These are phyloP conservation scores for Phoeniculus purpureus DNA, from an alignment of 2,797 vertebrate genomes.

Conservation along the genomic window DNA sequence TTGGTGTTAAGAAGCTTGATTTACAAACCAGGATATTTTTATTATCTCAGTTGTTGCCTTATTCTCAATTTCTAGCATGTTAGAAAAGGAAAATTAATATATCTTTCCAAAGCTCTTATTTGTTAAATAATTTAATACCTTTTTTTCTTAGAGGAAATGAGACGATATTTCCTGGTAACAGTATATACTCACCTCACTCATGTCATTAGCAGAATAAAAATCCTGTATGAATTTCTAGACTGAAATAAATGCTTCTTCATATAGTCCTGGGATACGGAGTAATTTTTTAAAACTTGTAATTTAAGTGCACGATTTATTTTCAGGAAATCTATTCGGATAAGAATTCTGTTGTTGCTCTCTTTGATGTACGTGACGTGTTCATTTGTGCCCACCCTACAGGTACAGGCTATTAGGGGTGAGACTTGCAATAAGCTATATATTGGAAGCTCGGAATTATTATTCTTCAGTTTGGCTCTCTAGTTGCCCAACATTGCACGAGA, in stretches of 20 bases:
- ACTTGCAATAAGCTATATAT: conserved; percentile 2
- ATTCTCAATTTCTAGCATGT: conserved; percentile 52
- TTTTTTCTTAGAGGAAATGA: not conserved
- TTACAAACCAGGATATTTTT: conserved; percentile 57
- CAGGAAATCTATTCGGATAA: conserved; percentile 1
- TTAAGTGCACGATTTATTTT: conserved; percentile 35
- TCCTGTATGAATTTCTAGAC: not conserved
- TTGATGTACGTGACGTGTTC: conserved; percentile 23
- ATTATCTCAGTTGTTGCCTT: conserved; percentile 67
- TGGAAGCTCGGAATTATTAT: not conserved
- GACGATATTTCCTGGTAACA: not conserved
- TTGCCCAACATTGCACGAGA: not conserved
- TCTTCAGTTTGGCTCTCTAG: not conserved
- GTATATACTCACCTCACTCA: not conserved
- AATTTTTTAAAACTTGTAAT: conserved; percentile 4
- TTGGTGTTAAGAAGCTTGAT: conserved; percentile 2
- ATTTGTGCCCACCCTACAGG: conserved; percentile 34
- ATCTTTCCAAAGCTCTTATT: conserved; percentile 38
- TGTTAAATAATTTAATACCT: conserved; percentile 18
- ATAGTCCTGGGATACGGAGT: not conserved
- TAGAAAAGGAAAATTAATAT: conserved; percentile 44
- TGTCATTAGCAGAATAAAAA: conserved; percentile 10
- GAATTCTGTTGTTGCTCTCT: conserved; percentile 1
- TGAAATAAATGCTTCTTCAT: not conserved
- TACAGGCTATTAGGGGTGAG: not conserved